Conservation (phyloP, 2,797 vertebrate species). For the Chloroceryle amazona region DNA sequence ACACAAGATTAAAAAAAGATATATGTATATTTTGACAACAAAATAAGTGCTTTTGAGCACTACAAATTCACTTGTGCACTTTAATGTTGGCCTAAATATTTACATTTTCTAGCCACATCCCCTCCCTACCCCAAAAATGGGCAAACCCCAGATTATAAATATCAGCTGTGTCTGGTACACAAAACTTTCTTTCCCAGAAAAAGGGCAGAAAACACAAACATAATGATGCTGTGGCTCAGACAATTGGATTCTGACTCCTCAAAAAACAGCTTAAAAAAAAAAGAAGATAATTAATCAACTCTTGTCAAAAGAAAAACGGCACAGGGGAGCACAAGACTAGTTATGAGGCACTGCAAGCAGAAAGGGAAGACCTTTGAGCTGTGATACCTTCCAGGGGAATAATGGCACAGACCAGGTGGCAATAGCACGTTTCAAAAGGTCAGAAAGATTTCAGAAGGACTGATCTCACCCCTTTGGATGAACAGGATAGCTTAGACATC, state of each 20-base stretch:
- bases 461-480: neutral
- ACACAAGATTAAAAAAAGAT: constrained; percentile 12
- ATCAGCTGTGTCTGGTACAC: neutral
- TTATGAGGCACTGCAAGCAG: neutral
- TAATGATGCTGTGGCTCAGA: constrained; percentile 61
- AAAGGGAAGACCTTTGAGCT: neutral
- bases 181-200: neutral
- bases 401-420: neutral
- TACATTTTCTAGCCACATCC: constrained; percentile 32
- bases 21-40: constrained; percentile 13
- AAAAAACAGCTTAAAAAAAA: neutral
- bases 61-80: constrained; percentile 30
- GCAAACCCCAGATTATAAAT: constrained; percentile 39
- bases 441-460: neutral
- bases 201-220: neutral
- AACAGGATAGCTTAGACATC: neutral
- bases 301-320: neutral
- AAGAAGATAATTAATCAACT: neutral
- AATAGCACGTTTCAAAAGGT: neutral
- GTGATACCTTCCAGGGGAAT: neutral
- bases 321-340: neutral
- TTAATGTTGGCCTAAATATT: constrained; percentile 16
- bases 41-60: constrained; percentile 36
- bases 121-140: neutral
- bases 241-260: neutral